Percentiles rank a stretch among this genome's conserved stretches.
Evolutionary conservation across 2,797 vertebrate genomes (phyloP).

Genomic region (Mionectes olivaceus): DNA sequence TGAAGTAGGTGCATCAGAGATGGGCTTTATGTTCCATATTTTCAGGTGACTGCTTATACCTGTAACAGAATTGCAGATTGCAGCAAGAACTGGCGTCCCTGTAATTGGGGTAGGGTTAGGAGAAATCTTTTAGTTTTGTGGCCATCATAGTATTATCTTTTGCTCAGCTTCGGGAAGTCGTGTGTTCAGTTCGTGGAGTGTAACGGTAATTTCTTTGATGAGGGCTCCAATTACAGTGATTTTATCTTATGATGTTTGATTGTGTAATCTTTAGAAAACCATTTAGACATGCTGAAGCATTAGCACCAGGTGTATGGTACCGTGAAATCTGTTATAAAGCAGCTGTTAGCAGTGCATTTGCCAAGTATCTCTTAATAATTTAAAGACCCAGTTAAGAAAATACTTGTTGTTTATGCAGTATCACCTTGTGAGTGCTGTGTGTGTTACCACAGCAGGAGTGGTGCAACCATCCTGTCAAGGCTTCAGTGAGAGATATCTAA

Average conservation of each 20-base stretch:
- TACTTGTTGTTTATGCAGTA: constrained; percentile 22
- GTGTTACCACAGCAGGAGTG: background rate
- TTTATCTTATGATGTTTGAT: constrained; percentile 42
- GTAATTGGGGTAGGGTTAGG: background rate
- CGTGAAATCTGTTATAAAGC: constrained; percentile 61
- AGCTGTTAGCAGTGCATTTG: constrained; percentile 6
- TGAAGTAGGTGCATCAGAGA: background rate
- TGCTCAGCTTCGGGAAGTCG: background rate
- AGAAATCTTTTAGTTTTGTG: background rate
- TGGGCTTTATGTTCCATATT: background rate
- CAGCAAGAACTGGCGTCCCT: background rate
- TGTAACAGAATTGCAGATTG: background rate
- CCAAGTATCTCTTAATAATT: constrained; percentile 52
- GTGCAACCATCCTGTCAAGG: background rate
- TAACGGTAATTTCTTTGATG: constrained; percentile 47
- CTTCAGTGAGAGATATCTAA: background rate
- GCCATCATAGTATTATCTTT: background rate
- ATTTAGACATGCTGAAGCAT: constrained; percentile 57
- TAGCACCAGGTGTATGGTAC: constrained; percentile 54
- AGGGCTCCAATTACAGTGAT: constrained; percentile 39
- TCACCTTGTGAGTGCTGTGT: background rate
- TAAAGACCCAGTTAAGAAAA: constrained; percentile 38
- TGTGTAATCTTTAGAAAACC: constrained; percentile 61
- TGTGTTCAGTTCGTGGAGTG: background rate
- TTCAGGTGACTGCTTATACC: background rate